A percentile compares a stretch with the other conserved stretches of the same genome.
phyloP scores from a whole-genome alignment of 2,797 vertebrate genomes.

The Huso huso region DNA sequence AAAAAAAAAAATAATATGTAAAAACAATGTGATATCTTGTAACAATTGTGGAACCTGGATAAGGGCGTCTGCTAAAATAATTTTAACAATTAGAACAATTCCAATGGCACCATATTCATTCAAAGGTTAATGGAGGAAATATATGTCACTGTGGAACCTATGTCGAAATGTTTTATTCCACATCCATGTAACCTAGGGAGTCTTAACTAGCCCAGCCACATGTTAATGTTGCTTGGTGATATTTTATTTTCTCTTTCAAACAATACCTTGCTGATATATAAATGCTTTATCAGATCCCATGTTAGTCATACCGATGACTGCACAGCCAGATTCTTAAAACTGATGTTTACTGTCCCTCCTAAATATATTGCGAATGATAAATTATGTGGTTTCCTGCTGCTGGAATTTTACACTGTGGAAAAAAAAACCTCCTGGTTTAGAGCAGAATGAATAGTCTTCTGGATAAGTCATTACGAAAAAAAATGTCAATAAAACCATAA shows the following conservation, averaged over 20 bases:
- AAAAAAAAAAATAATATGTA: too few relatives aligned
- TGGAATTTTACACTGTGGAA: neutral
- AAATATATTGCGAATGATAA: neutral
- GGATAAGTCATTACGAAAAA: neutral
- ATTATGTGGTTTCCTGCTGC: neutral
- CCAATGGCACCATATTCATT: too few relatives aligned
- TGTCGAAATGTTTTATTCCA: neutral
- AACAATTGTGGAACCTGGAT: too few relatives aligned
- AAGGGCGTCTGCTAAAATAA: too few relatives aligned
- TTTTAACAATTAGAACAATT: too few relatives aligned
- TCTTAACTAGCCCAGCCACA: neutral
- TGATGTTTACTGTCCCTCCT: neutral
- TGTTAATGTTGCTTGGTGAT: neutral
- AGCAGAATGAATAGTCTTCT: neutral
- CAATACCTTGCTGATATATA: neutral
- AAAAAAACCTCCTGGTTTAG: neutral
- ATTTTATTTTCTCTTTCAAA: neutral
- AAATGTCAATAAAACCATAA: neutral
- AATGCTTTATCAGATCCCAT: neutral
- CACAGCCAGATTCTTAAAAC: neutral
- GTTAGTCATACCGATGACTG: neutral
- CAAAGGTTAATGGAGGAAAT: too few relatives aligned
- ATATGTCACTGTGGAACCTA: too few relatives aligned
- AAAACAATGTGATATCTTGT: too few relatives aligned
- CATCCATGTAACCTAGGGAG: neutral